Evolutionary conservation across 2,888 invertebrate species (phyloP), one percentile per base, ranked within the genome.

Genomic region (Eupithecia insigniata): DNA sequence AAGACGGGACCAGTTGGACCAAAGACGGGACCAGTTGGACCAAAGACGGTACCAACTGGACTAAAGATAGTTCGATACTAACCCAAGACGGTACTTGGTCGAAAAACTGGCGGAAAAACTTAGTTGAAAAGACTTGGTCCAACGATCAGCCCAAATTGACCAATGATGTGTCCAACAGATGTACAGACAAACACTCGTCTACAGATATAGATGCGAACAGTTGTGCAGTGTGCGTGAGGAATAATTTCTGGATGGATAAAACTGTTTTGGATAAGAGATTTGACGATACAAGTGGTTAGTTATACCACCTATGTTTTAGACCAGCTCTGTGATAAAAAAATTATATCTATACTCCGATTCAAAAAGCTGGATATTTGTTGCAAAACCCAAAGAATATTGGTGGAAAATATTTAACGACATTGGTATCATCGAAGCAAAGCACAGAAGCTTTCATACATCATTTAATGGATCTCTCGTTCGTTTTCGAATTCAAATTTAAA

Each of bases 161-260:
- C 55, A 26, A 55, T 2, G 55, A 26, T 26, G 55, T 22, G 55
- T 14, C n/a, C 12, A 51, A 51, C n/a, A 55, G 14, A 51, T 22
- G 22, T n/a, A 10, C 51, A 26, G 55, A 55, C 22, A 55, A 55
- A 4, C 55, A 26, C 0, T 26, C 26, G 4, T 12, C 4, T 12
- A n/a, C 26, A 4, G 72, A 68, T 5, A 36, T 83, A 0, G 85
- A 86, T 16, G 83, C 84, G 0, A 82, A 79, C 4, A 78, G 77
- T 14, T 89, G 89, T 22, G 79, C 76, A 1, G 87, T 87, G 12
- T 90, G 90, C 30, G 73, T 84, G 0, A 76, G 70, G 8, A 90
- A 90, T 68, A 83, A 88, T 30, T 89, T 84, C 64, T 90, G 88
- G 87, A 79, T 82, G 62, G 78, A 79, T 4, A 83, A 80, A 8